Base-by-base conservation (phyloP, 1,140 invertebrate species). In the Atta texana region DNA sequence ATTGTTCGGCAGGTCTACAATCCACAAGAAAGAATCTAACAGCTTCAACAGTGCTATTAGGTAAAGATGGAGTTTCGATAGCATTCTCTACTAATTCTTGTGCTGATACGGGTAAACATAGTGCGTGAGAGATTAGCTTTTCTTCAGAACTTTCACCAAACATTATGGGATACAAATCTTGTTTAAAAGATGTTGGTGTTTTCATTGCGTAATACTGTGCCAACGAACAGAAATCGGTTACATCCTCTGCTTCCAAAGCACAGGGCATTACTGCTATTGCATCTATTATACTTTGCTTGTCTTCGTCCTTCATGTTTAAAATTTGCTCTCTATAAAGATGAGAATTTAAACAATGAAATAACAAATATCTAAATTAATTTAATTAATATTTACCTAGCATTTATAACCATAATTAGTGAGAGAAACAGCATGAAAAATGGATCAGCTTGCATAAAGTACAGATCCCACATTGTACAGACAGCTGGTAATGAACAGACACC, bases 361-460 rank as follows among this genome's bases (percentile, higher is more conserved):
- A 31, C 12, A 84, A 68, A 44, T 82, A 21, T 1, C 24, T 6
- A 77, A 72, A n/a, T 39, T 28, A 21, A 64, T 74, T 76, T 34
- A 21, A 14, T 66, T 2, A 8, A 61, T 55, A 55, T 66, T 94
- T 94, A 97, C 97, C 97, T 97, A n/a, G 98, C 98, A 96, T 99
- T 99, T 64, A 99, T 97, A 16, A 99, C 96, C 96, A 99, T 99
- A 63, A 99, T 99, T 31, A 99, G 96, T 1, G 98, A 97, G 66
- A 99, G 96, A 93, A 99, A 99, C 94, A 99, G 98, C 90, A 99
- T 97, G 88, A 99, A 98, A 96, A 99, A 99, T 28, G 98, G 98
- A 96, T 99, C 99, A 31, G 97, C 97, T 94, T 98, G 98, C 96
- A 99, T 99, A 93, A 99, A 99, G 94, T 99, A 99, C 51, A 99